Base-by-base conservation (phyloP, 2,888 invertebrate genomes). In the Drosophila testacea region DNA sequence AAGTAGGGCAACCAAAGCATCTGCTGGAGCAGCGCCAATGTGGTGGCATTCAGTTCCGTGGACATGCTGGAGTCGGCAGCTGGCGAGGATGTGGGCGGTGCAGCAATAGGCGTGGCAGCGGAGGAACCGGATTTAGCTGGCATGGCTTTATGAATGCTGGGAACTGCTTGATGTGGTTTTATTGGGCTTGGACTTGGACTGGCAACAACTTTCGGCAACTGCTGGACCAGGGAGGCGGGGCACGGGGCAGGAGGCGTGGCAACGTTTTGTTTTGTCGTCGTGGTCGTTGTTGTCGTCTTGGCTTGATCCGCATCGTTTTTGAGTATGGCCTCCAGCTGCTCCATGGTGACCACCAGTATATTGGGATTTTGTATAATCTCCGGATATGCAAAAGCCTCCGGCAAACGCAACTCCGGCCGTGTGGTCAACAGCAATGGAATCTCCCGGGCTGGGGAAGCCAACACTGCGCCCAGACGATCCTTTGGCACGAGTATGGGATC, bases 401-500 rank as follows among this genome's bases (percentile, higher is more conserved):
- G 96, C 77, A 96, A 89, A 77, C 96, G 93, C 39, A 96, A 92
- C 91, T 96, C 96, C 0, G 96, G 96, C 69, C 96, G 93, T 62
- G 95, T 94, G 68, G 95, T 94, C 38, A 96, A 91, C 47, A 97
- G 92, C 55, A 95, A 94, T 0, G 96, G 96, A 70, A 97, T 96
- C 93, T 97, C 97, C 56, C 94, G 94, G 1, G 94, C 96, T 0
- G 97, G 97, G 4, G 95, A 94, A 1, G 95, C 94, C 28, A 97
- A 93, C 39, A 97, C 94, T 22, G 94, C 94, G 56, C 95, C 95
- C 51, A 97, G 92, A 83, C 95, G 94, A 85, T 96, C 95, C 92
- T 96, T 95, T 55, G 97, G 97, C 71, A 97, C 95, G 69, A 97
- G 92, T 83, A 97, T 93, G 9, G 97, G 97, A 93, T 97, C 96